These are phyloP conservation scores for Sylvia atricapilla DNA, from an alignment of 2,113 vertebrate species.

Conservation along the genomic window DNA sequence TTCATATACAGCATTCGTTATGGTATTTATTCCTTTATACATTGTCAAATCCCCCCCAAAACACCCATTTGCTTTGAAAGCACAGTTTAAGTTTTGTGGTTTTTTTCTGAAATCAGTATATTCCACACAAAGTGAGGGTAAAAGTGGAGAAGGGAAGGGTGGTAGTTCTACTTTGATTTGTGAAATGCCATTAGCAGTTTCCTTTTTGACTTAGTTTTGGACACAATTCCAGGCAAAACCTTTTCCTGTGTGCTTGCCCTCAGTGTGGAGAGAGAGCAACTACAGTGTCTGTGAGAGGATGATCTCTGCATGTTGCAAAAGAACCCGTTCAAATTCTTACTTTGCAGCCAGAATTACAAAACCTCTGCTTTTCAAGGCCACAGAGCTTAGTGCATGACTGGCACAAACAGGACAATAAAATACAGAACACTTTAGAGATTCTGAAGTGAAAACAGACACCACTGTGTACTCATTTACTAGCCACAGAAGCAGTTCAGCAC, in stretches of 20 bases:
- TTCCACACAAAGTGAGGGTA: neutral
- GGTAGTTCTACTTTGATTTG: neutral
- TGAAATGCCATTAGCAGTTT: neutral
- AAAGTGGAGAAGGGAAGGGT: neutral
- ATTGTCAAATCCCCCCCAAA: neutral
- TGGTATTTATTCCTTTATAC: neutral
- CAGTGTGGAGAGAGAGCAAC: neutral
- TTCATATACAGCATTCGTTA: rapidly evolving
- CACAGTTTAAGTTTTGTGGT: neutral
- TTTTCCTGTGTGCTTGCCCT: neutral
- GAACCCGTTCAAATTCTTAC: neutral
- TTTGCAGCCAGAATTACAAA: neutral
- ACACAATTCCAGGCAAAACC: neutral
- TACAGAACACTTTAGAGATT: neutral
- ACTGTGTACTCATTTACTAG: neutral
- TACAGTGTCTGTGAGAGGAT: neutral
- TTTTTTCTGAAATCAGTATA: neutral
- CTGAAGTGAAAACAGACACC: neutral
- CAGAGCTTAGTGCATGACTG: neutral
- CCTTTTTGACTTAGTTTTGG: neutral
- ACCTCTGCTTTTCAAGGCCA: neutral
- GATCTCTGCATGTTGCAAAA: neutral
- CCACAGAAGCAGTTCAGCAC: neutral
- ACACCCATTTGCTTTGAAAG: neutral
- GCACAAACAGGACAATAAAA: neutral